These are phyloP conservation scores for Cynaeus angustus DNA, from an alignment of 2,888 invertebrate genomes.

Conservation along the genomic window DNA sequence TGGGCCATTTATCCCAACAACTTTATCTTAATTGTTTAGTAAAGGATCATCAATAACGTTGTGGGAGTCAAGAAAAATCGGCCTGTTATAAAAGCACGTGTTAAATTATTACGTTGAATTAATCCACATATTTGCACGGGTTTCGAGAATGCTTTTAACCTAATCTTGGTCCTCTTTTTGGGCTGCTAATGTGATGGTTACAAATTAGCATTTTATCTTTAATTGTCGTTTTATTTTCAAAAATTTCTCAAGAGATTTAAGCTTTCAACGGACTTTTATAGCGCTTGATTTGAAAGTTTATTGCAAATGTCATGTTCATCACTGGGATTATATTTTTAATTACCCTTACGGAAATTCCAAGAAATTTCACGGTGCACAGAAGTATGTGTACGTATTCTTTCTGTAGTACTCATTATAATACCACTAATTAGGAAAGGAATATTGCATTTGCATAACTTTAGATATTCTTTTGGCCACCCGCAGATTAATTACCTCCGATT, in stretches of 20 bases:
- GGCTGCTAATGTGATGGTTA: conserved; percentile 20
- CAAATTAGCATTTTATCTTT: conserved; percentile 29
- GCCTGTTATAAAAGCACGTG: conserved; percentile 29
- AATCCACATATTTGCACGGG: conserved; percentile 33
- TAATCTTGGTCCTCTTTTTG: conserved; percentile 24
- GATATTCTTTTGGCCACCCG: conserved; percentile 23
- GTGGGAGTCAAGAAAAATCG: conserved; percentile 35
- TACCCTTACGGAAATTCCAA: neutral
- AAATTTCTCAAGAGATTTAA: conserved; percentile 1
- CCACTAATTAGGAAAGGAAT: conserved; percentile 1
- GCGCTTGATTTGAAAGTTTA: neutral
- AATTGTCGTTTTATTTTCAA: conserved; percentile 25
- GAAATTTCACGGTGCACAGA: neutral
- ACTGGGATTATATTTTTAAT: neutral
- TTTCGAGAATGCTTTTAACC: conserved; percentile 36
- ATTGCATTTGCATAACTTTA: conserved; percentile 27
- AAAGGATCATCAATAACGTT: conserved; percentile 35
- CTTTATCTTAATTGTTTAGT: conserved; percentile 44
- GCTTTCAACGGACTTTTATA: conserved; percentile 9
- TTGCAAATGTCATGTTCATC: conserved; percentile 8
- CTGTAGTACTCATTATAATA: too few relatives aligned
- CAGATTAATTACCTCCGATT: neutral
- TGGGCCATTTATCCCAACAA: conserved; percentile 32
- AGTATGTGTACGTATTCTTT: too few relatives aligned
- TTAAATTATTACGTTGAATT: conserved; percentile 23